phyloP scores from a whole-genome alignment of 2,797 vertebrate genomes.

The Chaetodon trifasciatus region DNA sequence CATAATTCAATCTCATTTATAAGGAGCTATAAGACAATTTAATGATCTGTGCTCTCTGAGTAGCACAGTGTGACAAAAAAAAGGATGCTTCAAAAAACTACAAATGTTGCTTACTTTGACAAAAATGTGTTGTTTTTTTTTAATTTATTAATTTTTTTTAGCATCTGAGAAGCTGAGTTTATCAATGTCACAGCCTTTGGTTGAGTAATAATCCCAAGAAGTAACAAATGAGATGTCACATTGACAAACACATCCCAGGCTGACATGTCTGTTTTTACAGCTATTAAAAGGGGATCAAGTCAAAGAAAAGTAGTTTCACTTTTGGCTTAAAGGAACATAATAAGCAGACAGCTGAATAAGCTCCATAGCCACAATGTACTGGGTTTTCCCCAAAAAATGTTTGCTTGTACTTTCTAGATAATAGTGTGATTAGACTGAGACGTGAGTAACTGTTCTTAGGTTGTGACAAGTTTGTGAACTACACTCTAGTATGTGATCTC shows the following conservation, averaged over 20 bases:
- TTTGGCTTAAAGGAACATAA: constrained; percentile 47
- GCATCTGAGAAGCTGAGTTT: constrained; percentile 30
- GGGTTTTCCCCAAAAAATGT: constrained; percentile 27
- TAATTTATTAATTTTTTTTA: no score
- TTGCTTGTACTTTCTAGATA: constrained; percentile 27
- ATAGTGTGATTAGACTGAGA: constrained; percentile 23
- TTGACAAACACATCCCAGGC: constrained; percentile 37
- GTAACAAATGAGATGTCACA: constrained; percentile 50
- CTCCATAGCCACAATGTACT: not conserved
- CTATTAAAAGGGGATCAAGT: constrained; percentile 43
- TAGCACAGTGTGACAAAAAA: constrained; percentile 14
- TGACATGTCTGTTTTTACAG: constrained; percentile 40
- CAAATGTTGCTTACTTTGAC: no score
- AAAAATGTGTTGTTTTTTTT: no score
- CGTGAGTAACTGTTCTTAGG: constrained; percentile 14
- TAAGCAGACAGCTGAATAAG: constrained; percentile 34
- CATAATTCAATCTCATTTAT: constrained; percentile 44
- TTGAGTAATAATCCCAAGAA: constrained; percentile 37
- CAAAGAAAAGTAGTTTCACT: constrained; percentile 32
- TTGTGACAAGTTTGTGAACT: constrained; percentile 25
- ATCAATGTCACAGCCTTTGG: constrained; percentile 44
- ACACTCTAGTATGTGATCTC: not conserved
- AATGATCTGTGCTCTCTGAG: constrained; percentile 12
- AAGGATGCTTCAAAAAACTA: constrained; percentile 27
- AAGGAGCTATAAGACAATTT: constrained; percentile 37